These are phyloP conservation scores for Colletes gigas DNA, from an alignment of 1,140 invertebrate genomes.

Conservation along the genomic window DNA sequence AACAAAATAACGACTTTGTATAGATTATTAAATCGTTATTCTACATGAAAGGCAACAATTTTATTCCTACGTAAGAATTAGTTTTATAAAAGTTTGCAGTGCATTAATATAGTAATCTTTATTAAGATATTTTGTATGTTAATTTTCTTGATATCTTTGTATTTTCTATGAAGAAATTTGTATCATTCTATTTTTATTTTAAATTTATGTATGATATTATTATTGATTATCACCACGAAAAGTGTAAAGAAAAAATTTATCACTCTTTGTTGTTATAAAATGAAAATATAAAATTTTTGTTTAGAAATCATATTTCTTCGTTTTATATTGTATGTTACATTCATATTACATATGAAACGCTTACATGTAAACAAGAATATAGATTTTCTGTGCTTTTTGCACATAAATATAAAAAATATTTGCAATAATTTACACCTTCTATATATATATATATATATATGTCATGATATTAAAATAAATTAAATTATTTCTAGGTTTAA, in stretches of 20 bases:
- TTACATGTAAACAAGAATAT: constrained; percentile 20
- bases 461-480: constrained; percentile 24
- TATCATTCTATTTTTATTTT: background rate
- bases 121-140: background rate
- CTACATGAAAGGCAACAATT: background rate
- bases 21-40: constrained; percentile 23
- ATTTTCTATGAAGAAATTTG: constrained; percentile 16
- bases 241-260: constrained; percentile 36
- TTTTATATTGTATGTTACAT: background rate
- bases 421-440: constrained; percentile 7
- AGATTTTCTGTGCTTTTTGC: background rate
- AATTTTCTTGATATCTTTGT: constrained; percentile 14
- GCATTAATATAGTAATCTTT: background rate
- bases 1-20: background rate
- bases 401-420: constrained; percentile 42
- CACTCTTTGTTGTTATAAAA: background rate
- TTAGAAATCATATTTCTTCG: constrained; percentile 19
- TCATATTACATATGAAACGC: constrained; percentile 27
- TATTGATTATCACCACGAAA: background rate
- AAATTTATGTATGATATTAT: background rate
- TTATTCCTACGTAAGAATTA: background rate
- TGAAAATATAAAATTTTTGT: constrained; percentile 9
- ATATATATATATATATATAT: background rate
- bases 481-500: background rate
- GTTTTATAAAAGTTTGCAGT: constrained; percentile 7